Percentiles rank a stretch among this genome's conserved stretches.
Evolutionary conservation across 2,888 invertebrate genomes (phyloP).

Genomic region (Caenorhabditis zanzibari): DNA sequence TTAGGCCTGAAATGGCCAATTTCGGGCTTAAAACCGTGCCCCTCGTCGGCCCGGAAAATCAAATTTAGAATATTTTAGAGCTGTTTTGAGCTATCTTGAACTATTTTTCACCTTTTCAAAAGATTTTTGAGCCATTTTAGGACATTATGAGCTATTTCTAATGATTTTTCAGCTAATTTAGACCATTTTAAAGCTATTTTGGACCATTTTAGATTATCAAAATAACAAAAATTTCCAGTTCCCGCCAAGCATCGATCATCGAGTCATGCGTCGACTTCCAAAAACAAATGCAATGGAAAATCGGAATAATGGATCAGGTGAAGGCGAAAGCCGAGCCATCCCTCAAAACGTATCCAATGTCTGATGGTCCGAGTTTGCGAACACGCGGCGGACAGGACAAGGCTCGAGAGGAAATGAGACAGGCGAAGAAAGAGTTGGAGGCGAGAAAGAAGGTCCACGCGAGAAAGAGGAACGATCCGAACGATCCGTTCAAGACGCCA

Average conservation of each 20-base stretch:
- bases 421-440: slow-evolving; percentile 43
- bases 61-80: too few relatives aligned
- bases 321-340: slow-evolving; percentile 40
- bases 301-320: slow-evolving; percentile 73
- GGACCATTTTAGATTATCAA: too few relatives aligned
- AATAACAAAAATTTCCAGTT: too few relatives aligned
- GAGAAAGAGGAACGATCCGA: slow-evolving; percentile 3
- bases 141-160: too few relatives aligned
- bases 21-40: too few relatives aligned
- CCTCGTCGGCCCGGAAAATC: too few relatives aligned
- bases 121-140: too few relatives aligned
- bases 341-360: slow-evolving; percentile 47
- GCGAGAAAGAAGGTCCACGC: neutral
- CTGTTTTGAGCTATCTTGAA: too few relatives aligned
- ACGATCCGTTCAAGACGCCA: slow-evolving; percentile 63
- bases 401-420: slow-evolving; percentile 46
- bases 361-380: slow-evolving; percentile 55
- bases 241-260: slow-evolving; percentile 73
- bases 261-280: slow-evolving; percentile 78
- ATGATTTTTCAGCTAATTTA: too few relatives aligned
- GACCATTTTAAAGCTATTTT: too few relatives aligned
- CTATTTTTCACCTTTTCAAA: too few relatives aligned
- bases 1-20: too few relatives aligned
- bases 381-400: slow-evolving; percentile 58
- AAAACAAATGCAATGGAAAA: slow-evolving; percentile 78